phyloP scores from a whole-genome alignment of 2,888 invertebrate species.

The Cantharis rufa region DNA sequence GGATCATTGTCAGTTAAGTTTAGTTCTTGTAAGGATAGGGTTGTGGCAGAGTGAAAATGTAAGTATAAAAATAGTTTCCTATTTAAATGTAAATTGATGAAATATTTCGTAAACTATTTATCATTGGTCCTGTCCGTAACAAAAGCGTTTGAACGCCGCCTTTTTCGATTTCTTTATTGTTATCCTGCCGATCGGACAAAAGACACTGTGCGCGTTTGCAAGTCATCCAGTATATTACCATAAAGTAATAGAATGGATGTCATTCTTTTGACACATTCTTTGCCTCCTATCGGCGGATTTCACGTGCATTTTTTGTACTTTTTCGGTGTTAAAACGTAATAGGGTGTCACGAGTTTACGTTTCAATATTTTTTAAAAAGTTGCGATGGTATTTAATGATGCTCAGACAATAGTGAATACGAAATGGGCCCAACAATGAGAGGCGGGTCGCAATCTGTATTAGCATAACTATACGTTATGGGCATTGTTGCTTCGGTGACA shows the following conservation, averaged over 20 bases:
- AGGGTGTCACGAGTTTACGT: not conserved
- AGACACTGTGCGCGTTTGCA: constrained; percentile 29
- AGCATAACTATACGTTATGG: constrained; percentile 38
- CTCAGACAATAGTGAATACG: constrained; percentile 37
- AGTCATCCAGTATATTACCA: constrained; percentile 40
- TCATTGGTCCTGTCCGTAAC: constrained; percentile 19
- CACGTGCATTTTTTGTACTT: constrained; percentile 5
- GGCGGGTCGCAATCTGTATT: constrained; percentile 34
- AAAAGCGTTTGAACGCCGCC: constrained; percentile 24
- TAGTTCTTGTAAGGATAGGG: not conserved
- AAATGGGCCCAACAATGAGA: constrained; percentile 38
- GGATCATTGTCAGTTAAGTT: no score
- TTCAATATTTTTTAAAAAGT: not conserved
- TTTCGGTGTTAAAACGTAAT: constrained; percentile 10
- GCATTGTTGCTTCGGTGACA: constrained; percentile 31
- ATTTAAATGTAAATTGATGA: constrained; percentile 1
- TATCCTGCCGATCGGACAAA: constrained; percentile 22
- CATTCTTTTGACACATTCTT: constrained; percentile 40
- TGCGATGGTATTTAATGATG: constrained; percentile 35
- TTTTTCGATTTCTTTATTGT: constrained; percentile 25
- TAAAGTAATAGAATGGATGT: constrained; percentile 40
- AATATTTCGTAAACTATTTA: constrained; percentile 23
- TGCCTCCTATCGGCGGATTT: constrained; percentile 12
- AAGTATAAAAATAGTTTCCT: not conserved
- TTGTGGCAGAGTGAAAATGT: not conserved